A percentile compares a stretch with the other conserved stretches of the same genome.
phyloP scores from a whole-genome alignment of 2,888 invertebrate genomes.

The Flexamia atlantica region DNA sequence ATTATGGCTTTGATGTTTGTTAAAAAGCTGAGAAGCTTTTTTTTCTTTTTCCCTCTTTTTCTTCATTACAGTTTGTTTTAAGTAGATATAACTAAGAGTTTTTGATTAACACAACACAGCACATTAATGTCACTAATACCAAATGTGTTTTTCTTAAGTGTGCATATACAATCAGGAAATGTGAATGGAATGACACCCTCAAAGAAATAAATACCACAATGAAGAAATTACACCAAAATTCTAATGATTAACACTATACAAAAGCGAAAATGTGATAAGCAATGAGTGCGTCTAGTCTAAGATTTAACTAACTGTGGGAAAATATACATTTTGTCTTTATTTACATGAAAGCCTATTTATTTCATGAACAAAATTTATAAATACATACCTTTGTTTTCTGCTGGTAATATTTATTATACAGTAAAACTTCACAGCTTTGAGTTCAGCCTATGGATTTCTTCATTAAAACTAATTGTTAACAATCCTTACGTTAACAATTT shows the following conservation, averaged over 20 bases:
- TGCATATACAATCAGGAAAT: not conserved
- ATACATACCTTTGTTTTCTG: not conserved
- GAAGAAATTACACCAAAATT: slow-evolving; percentile 18
- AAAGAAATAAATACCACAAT: slow-evolving; percentile 16
- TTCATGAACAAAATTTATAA: not conserved
- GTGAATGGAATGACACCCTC: slow-evolving; percentile 22
- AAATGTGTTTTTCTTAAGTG: not conserved
- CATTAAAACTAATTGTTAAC: no score
- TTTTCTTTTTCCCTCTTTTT: no score
- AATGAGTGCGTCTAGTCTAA: slow-evolving; percentile 17
- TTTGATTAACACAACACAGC: no score
- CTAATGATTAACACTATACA: slow-evolving; percentile 11
- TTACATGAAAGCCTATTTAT: slow-evolving; percentile 17
- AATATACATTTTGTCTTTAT: slow-evolving; percentile 33
- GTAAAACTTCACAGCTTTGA: not conserved
- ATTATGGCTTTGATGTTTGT: no score
- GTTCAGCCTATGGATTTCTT: no score
- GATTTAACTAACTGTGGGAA: slow-evolving; percentile 22
- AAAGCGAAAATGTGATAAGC: slow-evolving; percentile 30
- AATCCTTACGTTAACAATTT: no score
- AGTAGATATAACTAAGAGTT: no score
- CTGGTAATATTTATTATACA: not conserved
- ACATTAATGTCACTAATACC: no score
- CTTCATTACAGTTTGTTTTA: no score
- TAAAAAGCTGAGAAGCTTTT: no score